A percentile compares a stretch with the other conserved stretches of the same genome.
phyloP scores from a whole-genome alignment of 2,113 vertebrate genomes.

The Toxostoma redivivum region DNA sequence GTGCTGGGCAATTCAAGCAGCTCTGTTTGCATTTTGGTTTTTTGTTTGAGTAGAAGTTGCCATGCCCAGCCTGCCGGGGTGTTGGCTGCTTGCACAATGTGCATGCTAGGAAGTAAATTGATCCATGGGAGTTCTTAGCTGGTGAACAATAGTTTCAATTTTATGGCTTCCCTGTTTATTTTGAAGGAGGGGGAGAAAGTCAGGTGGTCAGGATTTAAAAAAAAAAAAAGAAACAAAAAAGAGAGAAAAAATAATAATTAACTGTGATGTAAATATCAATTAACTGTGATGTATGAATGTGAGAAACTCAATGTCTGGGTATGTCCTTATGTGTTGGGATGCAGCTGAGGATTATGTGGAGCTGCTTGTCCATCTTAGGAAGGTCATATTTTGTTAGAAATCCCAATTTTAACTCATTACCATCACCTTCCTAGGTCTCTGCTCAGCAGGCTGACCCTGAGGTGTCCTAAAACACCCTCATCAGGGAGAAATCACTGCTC shows the following conservation, averaged over 20 bases:
- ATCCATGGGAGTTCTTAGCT: neutral
- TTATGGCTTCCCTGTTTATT: neutral
- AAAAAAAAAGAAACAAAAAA: neutral
- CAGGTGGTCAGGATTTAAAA: neutral
- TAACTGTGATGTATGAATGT: neutral
- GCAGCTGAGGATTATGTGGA: neutral
- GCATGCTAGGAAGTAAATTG: neutral
- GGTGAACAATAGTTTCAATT: neutral
- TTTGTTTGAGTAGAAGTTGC: neutral
- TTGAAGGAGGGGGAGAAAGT: neutral
- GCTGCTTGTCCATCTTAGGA: neutral
- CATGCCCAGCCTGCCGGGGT: neutral
- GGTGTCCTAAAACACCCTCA: neutral
- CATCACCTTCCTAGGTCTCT: neutral
- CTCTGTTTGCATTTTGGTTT: neutral
- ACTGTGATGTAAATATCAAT: neutral
- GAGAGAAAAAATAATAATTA: neutral
- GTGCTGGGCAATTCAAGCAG: neutral
- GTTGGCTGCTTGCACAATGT: neutral
- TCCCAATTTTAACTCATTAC: neutral
- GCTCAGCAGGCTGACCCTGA: neutral
- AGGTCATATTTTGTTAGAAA: neutral
- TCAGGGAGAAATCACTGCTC: neutral
- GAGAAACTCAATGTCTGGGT: neutral
- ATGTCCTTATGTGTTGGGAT: neutral